Percentiles rank a stretch among this genome's conserved stretches.
phyloP scores from a whole-genome alignment of 2,113 vertebrate genomes.

The Aspiorhynchus laticeps region DNA sequence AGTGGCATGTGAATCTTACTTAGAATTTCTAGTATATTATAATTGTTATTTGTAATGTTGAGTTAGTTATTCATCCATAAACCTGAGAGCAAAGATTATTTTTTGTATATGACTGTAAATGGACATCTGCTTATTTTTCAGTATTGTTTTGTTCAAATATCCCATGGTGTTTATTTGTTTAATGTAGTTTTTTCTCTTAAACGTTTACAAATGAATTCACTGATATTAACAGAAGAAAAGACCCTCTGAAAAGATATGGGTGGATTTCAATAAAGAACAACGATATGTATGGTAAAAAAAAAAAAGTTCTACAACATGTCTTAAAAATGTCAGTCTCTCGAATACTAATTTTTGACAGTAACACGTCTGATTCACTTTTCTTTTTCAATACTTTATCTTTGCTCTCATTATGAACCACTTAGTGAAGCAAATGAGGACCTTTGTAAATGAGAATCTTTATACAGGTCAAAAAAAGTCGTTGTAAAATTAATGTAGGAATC shows the following conservation, averaged over 20 bases:
- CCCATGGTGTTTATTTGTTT: not conserved
- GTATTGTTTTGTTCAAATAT: not conserved
- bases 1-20: not conserved
- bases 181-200: not conserved
- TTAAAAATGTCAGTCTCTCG: not conserved
- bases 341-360: not conserved
- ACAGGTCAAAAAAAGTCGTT: conserved; percentile 38
- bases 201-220: not conserved
- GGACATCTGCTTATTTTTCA: not conserved
- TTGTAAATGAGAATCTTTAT: conserved; percentile 54
- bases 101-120: not conserved
- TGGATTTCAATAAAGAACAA: not conserved
- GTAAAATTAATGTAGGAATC: conserved; percentile 61
- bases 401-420: conserved; percentile 31
- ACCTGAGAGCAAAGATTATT: not conserved
- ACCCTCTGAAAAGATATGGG: not conserved
- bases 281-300: not conserved
- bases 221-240: not conserved
- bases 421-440: conserved; percentile 39
- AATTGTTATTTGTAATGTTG: not conserved
- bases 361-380: not conserved
- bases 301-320: not conserved
- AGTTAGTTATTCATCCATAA: not conserved
- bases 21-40: not conserved
- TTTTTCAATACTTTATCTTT: conserved; percentile 1